A percentile compares a stretch with the other conserved stretches of the same genome.
Evolutionary conservation across 2,113 vertebrate species (phyloP).

Genomic region (Pelobates fuscus): DNA sequence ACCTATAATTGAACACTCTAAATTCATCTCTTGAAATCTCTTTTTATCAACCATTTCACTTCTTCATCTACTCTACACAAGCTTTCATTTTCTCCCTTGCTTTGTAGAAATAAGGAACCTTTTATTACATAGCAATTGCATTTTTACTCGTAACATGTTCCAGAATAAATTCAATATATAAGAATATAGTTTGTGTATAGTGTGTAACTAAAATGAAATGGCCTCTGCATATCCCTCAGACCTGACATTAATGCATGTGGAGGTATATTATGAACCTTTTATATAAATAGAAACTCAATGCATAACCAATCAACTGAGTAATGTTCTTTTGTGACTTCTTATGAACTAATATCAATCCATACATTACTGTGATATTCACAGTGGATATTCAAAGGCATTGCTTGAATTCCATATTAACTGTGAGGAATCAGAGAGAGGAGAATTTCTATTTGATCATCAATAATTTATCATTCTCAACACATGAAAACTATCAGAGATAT

Average conservation of each 20-base stretch:
- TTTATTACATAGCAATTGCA: neutral
- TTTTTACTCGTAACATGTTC: conserved; percentile 17
- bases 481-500: neutral
- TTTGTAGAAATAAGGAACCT: neutral
- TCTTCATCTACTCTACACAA: no score
- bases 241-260: neutral
- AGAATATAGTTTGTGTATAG: conserved; percentile 4
- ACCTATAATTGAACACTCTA: no score
- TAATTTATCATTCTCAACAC: neutral
- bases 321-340: neutral
- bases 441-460: neutral
- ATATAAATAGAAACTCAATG: neutral
- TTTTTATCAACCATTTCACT: no score
- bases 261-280: neutral
- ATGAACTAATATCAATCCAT: neutral
- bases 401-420: conserved; percentile 1
- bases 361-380: neutral
- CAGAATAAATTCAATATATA: neutral
- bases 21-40: no score
- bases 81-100: no score
- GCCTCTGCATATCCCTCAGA: neutral
- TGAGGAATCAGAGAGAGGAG: neutral
- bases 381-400: neutral
- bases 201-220: conserved; percentile 15
- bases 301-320: conserved; percentile 1